A percentile compares a stretch with the other conserved stretches of the same genome.
phyloP scores from a whole-genome alignment of 2,797 vertebrate genomes.

The Sebastes diaconus region DNA sequence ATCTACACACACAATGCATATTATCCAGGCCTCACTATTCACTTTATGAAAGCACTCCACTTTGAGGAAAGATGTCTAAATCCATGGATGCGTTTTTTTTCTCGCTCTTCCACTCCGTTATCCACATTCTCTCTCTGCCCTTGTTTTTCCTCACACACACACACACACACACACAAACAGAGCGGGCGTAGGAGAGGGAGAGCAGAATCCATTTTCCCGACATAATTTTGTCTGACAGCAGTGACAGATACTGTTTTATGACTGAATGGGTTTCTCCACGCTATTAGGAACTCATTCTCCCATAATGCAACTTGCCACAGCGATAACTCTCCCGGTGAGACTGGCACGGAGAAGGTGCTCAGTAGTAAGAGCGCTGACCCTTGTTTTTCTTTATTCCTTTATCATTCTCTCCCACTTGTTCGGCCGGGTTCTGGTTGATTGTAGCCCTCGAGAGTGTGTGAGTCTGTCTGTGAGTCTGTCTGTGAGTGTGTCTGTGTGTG shows the following conservation, averaged over 20 bases:
- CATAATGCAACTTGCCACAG: constrained; percentile 74
- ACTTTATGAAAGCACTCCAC: constrained; percentile 15
- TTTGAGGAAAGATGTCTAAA: constrained; percentile 39
- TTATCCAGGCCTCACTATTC: neutral
- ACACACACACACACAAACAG: neutral
- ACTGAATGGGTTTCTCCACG: constrained; percentile 74
- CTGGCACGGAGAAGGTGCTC: constrained; percentile 56
- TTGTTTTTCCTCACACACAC: constrained; percentile 33
- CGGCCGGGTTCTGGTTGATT: neutral
- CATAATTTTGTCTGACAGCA: constrained; percentile 77
- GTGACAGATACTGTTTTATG: constrained; percentile 81
- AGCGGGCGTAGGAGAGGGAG: constrained; percentile 31
- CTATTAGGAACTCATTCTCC: constrained; percentile 77
- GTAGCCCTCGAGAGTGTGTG: neutral
- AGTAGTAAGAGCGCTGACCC: constrained; percentile 17
- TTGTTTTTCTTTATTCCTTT: constrained; percentile 21
- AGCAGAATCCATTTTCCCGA: constrained; percentile 63
- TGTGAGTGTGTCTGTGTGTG: neutral
- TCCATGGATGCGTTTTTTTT: constrained; percentile 16
- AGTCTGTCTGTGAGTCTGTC: neutral
- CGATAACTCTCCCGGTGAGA: constrained; percentile 50
- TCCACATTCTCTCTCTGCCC: constrained; percentile 33
- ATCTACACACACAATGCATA: neutral
- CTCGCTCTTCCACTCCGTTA: constrained; percentile 30
- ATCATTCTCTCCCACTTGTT: constrained; percentile 9